These are phyloP conservation scores for Petrosia ficiformis DNA, from an alignment of 37 sponge, comb jelly and placozoan species.

Conservation along the genomic window DNA sequence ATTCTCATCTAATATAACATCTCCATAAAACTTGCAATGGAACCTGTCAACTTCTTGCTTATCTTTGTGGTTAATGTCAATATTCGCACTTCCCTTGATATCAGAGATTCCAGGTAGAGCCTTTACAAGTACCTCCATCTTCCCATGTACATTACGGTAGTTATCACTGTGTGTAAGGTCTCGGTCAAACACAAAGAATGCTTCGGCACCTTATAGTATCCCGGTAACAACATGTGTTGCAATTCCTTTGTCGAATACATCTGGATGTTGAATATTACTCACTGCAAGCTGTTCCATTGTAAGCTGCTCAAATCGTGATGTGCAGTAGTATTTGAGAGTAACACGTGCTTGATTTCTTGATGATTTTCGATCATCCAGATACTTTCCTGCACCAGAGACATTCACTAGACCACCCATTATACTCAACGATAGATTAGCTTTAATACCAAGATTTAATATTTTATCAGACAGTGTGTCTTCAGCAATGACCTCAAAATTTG, in stretches of 20 bases:
- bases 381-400: conserved; percentile 25
- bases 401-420: conserved; percentile 29
- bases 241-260: conserved; percentile 10
- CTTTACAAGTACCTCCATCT: conserved; percentile 16
- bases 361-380: conserved; percentile 25
- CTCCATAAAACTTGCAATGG: conserved; percentile 39
- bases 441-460: conserved; percentile 9
- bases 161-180: conserved; percentile 7
- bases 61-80: not conserved
- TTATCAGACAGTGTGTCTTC: conserved; percentile 28
- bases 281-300: conserved; percentile 27
- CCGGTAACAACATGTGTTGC: conserved; percentile 51
- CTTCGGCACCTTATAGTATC: conserved; percentile 40
- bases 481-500: conserved; percentile 18
- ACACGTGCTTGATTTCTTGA: conserved; percentile 42
- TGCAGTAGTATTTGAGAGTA: conserved; percentile 25
- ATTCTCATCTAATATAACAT: conserved; percentile 8
- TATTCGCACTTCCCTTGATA: not conserved
- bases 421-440: conserved; percentile 31
- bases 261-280: conserved; percentile 6
- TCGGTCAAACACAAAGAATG: conserved; percentile 47
- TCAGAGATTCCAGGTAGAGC: not conserved
- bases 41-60: conserved; percentile 7
- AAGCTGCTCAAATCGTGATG: conserved; percentile 21
- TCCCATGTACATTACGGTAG: not conserved